These are phyloP conservation scores for Eulemur macaco DNA, from an alignment of 2,113 vertebrate genomes.

Conservation along the genomic window DNA sequence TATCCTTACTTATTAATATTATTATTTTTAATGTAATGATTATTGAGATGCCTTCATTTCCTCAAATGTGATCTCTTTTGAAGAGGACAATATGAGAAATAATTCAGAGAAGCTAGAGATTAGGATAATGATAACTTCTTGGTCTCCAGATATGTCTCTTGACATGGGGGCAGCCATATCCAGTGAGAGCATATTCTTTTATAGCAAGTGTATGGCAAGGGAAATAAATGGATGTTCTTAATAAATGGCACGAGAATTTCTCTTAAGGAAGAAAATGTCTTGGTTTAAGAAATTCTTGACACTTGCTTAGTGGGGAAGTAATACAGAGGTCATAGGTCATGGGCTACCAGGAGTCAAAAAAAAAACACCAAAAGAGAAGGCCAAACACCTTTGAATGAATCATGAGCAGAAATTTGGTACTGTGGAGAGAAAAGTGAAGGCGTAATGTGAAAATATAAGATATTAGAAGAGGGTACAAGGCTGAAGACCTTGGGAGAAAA, in stretches of 20 bases:
- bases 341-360: neutral
- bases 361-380: neutral
- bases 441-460: neutral
- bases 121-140: neutral
- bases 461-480: neutral
- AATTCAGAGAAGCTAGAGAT: neutral
- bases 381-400: neutral
- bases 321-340: neutral
- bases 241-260: neutral
- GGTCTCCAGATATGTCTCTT: neutral
- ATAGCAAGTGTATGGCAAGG: neutral
- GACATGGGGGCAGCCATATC: neutral
- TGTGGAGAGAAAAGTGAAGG: neutral
- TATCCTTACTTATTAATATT: neutral
- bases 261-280: neutral
- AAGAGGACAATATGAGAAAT: neutral
- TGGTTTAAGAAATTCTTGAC: neutral
- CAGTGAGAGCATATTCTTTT: neutral
- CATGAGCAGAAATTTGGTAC: neutral
- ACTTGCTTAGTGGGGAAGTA: neutral
- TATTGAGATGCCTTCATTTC: slow-evolving; percentile 1
- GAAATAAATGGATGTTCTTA: neutral
- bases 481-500: neutral
- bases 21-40: neutral
- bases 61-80: neutral